Evolutionary conservation across 2,888 invertebrate genomes (phyloP), one percentile per base, ranked within the genome.

Genomic region (Cephus sareptanus): DNA sequence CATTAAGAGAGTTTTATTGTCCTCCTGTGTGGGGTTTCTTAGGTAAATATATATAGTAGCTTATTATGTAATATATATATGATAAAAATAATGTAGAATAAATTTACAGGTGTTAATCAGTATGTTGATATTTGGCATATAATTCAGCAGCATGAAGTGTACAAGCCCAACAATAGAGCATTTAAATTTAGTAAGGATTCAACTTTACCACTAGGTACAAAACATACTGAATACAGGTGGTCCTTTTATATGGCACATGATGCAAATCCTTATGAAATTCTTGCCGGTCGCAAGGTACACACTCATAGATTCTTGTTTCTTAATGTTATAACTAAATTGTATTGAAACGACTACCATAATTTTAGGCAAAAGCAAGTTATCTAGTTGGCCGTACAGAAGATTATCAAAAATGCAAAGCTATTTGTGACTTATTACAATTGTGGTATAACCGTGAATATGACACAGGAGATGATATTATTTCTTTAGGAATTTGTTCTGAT

Each of bases 11-110:
- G 84, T 92, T 94, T 84, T 93, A 93, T 85, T 94, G 93, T 77
- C 94, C 94, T 12, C 94, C 94, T 40, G 94, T 95, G 9, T 95
- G 94, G 94, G 95, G 95, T 12, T 94, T 93, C 83, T 91, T 94
- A 73, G 87, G 87, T 85, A 74, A 15, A 80, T 81, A 73, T 6
- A 77, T 68, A 69, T 6, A 73, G 71, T 30, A 11, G 69, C 33
- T 6, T 15, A n/a, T 33, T 30, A 1, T 34, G 4, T n/a, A 56
- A 12, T 74, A 75, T 74, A 75, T 74, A 23, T 74, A 70, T 69
- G 12, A 33, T 33, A 69, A 40, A 71, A 40, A 1, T 33, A 73
- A 35, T 69, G n/a, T 15, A 35, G 11, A 31, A 23, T 23, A 76
- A 71, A 76, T 69, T 75, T 77, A 31, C 76, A 37, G 94, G 94